Conservation (phyloP, 2,888 invertebrate genomes). For the Hofmannophila pseudospretella region DNA sequence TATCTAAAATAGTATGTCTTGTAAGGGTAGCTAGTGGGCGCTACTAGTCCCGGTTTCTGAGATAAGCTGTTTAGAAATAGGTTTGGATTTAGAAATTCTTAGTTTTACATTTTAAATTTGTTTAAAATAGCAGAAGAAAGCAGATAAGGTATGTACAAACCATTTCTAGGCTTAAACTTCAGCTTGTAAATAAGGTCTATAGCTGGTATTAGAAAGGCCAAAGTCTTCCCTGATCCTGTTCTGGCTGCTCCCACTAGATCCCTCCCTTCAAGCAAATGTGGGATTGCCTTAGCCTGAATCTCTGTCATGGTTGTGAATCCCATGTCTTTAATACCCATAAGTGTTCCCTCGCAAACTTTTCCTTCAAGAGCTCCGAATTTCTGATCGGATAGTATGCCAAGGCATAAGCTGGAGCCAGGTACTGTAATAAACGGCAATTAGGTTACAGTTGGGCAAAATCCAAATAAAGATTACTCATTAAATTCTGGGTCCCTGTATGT, state of each 20-base stretch:
- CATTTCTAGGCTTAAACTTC: conserved; percentile 95
- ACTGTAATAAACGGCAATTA: conserved; percentile 75
- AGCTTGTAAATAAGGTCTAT: conserved; percentile 93
- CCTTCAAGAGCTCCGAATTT: conserved; percentile 79
- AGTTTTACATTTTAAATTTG: no score
- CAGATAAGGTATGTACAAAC: no score
- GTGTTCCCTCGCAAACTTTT: conserved; percentile 87
- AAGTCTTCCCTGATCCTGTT: conserved; percentile 97
- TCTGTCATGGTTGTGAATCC: conserved; percentile 97
- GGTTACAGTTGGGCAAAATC: no score
- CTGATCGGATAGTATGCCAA: conserved; percentile 79
- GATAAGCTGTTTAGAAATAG: no score
- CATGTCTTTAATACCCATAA: conserved; percentile 93
- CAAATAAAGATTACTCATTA: no score
- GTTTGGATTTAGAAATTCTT: no score
- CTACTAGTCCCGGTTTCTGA: no score
- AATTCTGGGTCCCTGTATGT: no score
- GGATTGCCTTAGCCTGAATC: conserved; percentile 94
- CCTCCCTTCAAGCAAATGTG: conserved; percentile 91
- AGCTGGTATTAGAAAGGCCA: conserved; percentile 97
- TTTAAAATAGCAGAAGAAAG: no score
- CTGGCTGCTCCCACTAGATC: conserved; percentile 96
- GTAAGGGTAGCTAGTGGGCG: no score
- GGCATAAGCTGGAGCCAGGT: conserved; percentile 79
- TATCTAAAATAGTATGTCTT: no score